Conservation (phyloP, 1,140 invertebrate species). For the Panulirus ornatus region DNA sequence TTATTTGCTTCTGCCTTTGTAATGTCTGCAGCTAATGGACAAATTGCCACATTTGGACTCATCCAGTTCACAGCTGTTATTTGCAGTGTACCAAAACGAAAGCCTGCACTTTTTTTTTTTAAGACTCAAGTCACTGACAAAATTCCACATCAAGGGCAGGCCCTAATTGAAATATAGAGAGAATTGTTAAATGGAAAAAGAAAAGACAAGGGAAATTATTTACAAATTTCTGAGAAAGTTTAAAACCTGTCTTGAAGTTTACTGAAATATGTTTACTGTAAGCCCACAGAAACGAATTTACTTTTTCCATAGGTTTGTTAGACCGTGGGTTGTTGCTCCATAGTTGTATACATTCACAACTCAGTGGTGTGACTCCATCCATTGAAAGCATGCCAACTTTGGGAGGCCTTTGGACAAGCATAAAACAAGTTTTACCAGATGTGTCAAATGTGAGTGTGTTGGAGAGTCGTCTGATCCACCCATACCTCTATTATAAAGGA, state of each 20-base stretch:
- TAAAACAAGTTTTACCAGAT: constrained; percentile 41
- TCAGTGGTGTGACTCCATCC: constrained; percentile 20
- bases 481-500: constrained; percentile 55
- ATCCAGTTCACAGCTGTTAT: no score
- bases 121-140: no score
- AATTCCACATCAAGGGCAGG: no score
- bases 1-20: no score
- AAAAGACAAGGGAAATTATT: no score
- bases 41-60: no score
- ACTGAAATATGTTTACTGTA: background rate
- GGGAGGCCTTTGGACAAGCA: constrained; percentile 35
- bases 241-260: background rate
- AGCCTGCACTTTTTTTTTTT: no score
- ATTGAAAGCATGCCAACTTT: constrained; percentile 23
- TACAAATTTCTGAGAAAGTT: no score
- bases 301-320: constrained; percentile 25
- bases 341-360: constrained; percentile 58
- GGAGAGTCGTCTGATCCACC: constrained; percentile 57
- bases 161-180: no score
- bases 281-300: background rate
- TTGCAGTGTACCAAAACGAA: no score
- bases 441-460: constrained; percentile 46
- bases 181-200: no score
- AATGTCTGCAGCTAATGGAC: no score
- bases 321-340: constrained; percentile 46